phyloP scores from a whole-genome alignment of 2,113 vertebrate genomes.

The Fregetta grallaria region DNA sequence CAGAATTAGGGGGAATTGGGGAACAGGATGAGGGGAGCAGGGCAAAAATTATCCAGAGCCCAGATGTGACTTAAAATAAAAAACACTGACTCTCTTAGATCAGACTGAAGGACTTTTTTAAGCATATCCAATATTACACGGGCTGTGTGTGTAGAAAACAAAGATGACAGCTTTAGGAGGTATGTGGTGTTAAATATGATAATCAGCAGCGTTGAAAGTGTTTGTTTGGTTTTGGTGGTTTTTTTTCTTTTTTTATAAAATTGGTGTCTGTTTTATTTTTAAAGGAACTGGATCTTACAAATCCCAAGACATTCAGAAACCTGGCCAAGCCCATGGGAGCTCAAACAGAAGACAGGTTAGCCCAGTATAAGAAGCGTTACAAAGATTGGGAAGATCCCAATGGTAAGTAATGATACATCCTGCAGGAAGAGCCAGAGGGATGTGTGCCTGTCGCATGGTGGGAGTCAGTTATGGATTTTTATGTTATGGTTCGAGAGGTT shows the following conservation, averaged over 20 bases:
- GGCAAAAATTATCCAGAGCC: background rate
- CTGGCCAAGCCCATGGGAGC: slow-evolving; percentile 96
- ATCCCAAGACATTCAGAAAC: slow-evolving; percentile 95
- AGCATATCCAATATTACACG: background rate
- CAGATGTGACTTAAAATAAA: background rate
- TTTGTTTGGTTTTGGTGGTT: background rate
- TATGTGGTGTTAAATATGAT: background rate
- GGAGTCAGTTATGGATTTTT: background rate
- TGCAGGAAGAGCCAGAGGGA: background rate
- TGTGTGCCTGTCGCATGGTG: rapidly evolving
- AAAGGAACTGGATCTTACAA: slow-evolving; percentile 94
- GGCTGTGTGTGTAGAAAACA: background rate
- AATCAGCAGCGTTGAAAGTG: background rate
- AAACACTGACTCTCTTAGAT: background rate
- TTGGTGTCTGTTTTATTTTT: background rate
- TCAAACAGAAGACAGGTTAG: slow-evolving; percentile 92
- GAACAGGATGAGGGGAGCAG: background rate
- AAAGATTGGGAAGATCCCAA: slow-evolving; percentile 98
- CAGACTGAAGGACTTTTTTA: background rate
- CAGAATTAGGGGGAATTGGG: rapidly evolving
- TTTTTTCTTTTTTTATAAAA: background rate
- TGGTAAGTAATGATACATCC: slow-evolving; percentile 69
- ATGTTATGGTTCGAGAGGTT: background rate
- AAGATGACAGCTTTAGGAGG: background rate
- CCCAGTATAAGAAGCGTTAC: slow-evolving; percentile 96